These are phyloP conservation scores for Kryptolebias ocellatus DNA, from an alignment of 2,797 vertebrate genomes.

Conservation along the genomic window DNA sequence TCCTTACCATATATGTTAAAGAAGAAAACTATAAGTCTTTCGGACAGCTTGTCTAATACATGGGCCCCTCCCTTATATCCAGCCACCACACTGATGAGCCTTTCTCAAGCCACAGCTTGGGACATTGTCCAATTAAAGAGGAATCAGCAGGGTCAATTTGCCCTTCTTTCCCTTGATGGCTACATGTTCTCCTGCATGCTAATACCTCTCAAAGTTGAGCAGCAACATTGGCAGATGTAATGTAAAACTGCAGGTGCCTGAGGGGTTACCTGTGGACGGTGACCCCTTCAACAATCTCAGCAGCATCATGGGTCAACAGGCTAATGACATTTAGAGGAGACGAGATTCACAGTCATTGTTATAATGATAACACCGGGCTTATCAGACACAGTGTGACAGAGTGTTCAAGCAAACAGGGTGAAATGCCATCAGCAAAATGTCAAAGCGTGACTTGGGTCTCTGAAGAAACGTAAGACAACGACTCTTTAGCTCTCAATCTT, in stretches of 20 bases:
- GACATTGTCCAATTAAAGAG: constrained; percentile 78
- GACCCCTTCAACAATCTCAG: constrained; percentile 51
- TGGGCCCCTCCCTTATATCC: constrained; percentile 25
- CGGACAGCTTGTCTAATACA: constrained; percentile 44
- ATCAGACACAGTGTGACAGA: constrained; percentile 60
- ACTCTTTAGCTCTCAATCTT: constrained; percentile 57
- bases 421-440: constrained; percentile 78
- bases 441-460: constrained; percentile 70
- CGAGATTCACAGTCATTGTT: constrained; percentile 60
- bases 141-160: constrained; percentile 76
- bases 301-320: constrained; percentile 59
- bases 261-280: constrained; percentile 36
- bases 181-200: constrained; percentile 69
- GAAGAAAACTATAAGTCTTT: constrained; percentile 33
- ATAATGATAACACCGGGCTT: constrained; percentile 66
- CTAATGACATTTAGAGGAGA: constrained; percentile 65
- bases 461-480: constrained; percentile 48
- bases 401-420: constrained; percentile 57
- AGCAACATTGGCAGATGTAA: constrained; percentile 52
- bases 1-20: constrained; percentile 22
- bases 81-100: constrained; percentile 46
- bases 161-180: constrained; percentile 68
- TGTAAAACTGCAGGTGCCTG: constrained; percentile 47
- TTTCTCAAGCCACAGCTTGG: constrained; percentile 64
- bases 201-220: constrained; percentile 65